Base-by-base conservation (phyloP, 1,140 invertebrate genomes). In the Belonocnema kinseyi region DNA sequence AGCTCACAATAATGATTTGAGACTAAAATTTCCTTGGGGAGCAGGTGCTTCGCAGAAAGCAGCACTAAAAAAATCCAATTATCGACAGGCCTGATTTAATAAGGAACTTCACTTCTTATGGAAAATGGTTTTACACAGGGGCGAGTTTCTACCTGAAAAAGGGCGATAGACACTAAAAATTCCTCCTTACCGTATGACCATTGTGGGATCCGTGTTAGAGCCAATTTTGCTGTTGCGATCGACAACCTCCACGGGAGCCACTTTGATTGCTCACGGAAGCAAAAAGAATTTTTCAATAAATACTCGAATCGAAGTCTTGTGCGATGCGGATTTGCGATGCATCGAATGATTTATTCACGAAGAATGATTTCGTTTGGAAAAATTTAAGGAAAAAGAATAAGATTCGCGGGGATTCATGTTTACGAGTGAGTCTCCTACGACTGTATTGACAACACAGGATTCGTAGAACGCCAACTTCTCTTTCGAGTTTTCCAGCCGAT, bases 131-230 rank as follows among this genome's bases (percentile, higher is more conserved):
- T 19, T 6, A 8, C n/a, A 33, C 12, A 16, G 61, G 21, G 56
- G 40, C 19, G 33, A 75, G 17, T 75, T 58, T 66, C 40, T 17
- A 66, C 17, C 33, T 66, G 7, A 75, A 58, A 61, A 75, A 40
- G 19, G 40, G 33, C 21, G 17, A n/a, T 17, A 26, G 13, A 54
- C 74, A 74, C 13, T n/a, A 74, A 77, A 61, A 66, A 74, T 52
- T 50, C 40, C 46, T 81, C 40, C 81, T 87, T 88, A 91, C 90
- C 89, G 87, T 88, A 91, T 91, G 86, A 91, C 90, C 90, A 91
- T 91, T 84, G 89, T 87, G 84, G 87, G 85, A 83, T 90, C 88
- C 83, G 88, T 89, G 87, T 88, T 90, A 83, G 83, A 86, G 84
- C 82, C 83, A 86, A 88, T 85, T 88, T 87, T 87, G 84, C 82